Percentiles rank a stretch among this genome's conserved stretches.
Conservation (phyloP, 2,113 vertebrate species). For the Bettongia penicillata region DNA sequence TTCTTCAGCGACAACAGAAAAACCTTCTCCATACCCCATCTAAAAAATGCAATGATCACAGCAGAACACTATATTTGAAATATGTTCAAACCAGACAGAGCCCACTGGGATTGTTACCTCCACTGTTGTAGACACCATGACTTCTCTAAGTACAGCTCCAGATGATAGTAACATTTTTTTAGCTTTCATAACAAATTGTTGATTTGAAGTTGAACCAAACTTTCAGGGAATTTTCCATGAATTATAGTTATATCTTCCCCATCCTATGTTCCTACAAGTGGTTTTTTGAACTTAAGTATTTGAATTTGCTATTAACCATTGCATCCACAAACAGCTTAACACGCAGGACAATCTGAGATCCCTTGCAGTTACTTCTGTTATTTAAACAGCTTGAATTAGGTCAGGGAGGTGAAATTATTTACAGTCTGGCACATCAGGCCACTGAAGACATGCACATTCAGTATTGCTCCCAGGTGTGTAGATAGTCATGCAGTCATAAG, state of each 20-base stretch:
- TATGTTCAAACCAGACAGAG: neutral
- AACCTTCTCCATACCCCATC: neutral
- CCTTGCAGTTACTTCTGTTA: neutral
- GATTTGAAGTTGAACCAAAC: neutral
- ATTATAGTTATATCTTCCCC: neutral
- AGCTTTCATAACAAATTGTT: neutral
- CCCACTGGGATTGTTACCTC: neutral
- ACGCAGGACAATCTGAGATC: neutral
- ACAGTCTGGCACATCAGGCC: neutral
- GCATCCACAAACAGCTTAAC: neutral
- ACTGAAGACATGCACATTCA: neutral
- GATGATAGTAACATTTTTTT: neutral
- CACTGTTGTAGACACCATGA: neutral
- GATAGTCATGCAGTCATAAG: neutral
- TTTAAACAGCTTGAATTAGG: neutral
- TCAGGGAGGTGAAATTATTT: too few species aligned
- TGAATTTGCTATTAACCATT: neutral
- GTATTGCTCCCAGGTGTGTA: neutral
- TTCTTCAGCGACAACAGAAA: neutral
- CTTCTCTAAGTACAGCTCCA: neutral
- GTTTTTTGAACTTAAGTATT: neutral
- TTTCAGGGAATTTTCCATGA: neutral
- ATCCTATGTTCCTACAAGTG: neutral
- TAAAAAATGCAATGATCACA: neutral
- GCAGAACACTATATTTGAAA: neutral